A percentile compares a stretch with the other conserved stretches of the same genome.
Conservation (phyloP, 2,113 vertebrate genomes). For the Budorcas taxicolor region DNA sequence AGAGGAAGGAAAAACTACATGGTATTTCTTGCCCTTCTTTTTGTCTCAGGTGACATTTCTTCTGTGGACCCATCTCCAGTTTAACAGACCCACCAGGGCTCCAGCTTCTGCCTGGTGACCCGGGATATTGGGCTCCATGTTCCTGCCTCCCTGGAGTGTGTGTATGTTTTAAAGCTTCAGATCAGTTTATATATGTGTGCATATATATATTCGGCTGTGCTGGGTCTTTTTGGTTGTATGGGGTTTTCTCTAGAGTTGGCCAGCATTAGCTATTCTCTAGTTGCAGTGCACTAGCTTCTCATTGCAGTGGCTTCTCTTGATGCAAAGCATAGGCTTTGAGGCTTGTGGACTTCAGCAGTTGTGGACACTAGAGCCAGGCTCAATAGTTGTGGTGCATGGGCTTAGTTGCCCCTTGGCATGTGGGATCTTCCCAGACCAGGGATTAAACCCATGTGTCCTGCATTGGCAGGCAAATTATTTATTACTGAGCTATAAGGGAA, state of each 20-base stretch:
- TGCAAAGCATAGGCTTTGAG: not conserved
- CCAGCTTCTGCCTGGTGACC: not conserved
- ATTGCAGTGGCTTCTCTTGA: not conserved
- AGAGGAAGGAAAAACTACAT: not conserved
- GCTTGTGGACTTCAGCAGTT: not conserved
- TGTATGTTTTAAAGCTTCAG: not conserved
- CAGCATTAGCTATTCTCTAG: not conserved
- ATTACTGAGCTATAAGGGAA: not conserved
- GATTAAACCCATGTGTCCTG: not conserved
- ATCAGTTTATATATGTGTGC: not conserved
- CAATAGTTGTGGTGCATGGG: not conserved
- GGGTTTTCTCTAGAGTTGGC: not conserved
- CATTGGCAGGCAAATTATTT: not conserved
- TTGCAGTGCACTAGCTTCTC: not conserved
- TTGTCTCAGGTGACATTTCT: not conserved
- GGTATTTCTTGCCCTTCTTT: not conserved
- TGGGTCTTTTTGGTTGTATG: not conserved
- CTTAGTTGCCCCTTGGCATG: not conserved
- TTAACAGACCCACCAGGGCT: not conserved
- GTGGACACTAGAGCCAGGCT: not conserved
- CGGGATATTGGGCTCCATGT: not conserved
- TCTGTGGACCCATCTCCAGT: not conserved
- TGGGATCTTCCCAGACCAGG: not conserved
- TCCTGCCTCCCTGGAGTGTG: not conserved
- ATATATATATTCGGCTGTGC: rapidly evolving